These are phyloP conservation scores for Ricordea florida DNA, from an alignment of 92 coral and sea anemone species.

Conservation along the genomic window DNA sequence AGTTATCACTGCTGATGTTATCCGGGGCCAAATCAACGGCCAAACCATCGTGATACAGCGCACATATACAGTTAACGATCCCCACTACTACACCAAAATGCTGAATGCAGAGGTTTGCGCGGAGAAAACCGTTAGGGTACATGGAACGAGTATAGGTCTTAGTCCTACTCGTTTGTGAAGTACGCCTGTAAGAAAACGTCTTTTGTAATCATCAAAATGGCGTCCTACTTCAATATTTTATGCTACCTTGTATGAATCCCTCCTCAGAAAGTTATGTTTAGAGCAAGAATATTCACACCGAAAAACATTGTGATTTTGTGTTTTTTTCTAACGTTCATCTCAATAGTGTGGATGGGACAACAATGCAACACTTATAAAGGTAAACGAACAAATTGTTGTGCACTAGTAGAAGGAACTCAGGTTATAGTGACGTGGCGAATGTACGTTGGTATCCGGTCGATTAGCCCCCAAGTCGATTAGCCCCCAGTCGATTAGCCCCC, in stretches of 20 bases:
- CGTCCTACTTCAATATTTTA: neutral
- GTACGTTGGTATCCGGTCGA: no score
- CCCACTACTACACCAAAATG: no score
- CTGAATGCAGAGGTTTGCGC: neutral
- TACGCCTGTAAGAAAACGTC: conserved; percentile 48
- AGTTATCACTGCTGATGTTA: conserved; percentile 70
- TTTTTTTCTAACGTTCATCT: conserved; percentile 36
- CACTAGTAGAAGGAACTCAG: no score
- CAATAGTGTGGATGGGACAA: conserved; percentile 64
- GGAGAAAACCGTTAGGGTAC: neutral
- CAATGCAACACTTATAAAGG: conserved; percentile 66
- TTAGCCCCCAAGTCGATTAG: no score
- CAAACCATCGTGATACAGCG: conserved; percentile 43
- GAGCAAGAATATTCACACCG: conserved; percentile 40
- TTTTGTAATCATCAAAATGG: neutral
- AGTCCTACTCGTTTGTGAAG: neutral
- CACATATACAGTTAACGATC: no score
- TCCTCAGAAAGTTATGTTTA: neutral
- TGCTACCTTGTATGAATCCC: neutral
- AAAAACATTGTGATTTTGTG: conserved; percentile 54
- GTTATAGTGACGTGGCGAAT: no score
- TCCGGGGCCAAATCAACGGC: conserved; percentile 79
- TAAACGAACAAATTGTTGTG: neutral
- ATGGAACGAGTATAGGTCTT: neutral
- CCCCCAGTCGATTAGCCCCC: no score